Percentiles rank a stretch among this genome's conserved stretches.
phyloP scores from a whole-genome alignment of 2,113 vertebrate genomes.

The Lophochroa leadbeateri region DNA sequence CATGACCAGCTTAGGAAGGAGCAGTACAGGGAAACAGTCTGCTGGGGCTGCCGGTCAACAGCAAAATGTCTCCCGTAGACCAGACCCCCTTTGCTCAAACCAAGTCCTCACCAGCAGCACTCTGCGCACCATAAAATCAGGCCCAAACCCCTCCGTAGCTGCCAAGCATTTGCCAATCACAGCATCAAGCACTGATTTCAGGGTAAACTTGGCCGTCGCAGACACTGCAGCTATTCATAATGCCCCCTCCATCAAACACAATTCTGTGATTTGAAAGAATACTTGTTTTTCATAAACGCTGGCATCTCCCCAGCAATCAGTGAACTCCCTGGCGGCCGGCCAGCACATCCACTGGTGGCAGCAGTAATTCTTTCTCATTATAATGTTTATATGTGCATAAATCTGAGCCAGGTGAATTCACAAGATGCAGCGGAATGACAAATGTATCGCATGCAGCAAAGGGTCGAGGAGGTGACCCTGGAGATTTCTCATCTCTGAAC shows the following conservation, averaged over 20 bases:
- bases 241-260: slow-evolving; percentile 26
- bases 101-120: neutral
- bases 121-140: neutral
- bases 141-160: neutral
- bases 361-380: slow-evolving; percentile 45
- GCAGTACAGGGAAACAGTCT: neutral
- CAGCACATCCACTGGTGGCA: neutral
- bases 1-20: neutral
- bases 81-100: neutral
- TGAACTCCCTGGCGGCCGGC: slow-evolving; percentile 3
- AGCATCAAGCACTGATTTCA: neutral
- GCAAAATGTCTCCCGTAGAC: neutral
- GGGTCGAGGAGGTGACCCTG: neutral
- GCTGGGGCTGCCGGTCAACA: accelerated
- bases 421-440: neutral
- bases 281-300: neutral
- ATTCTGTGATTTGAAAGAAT: slow-evolving; percentile 61
- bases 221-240: slow-evolving; percentile 38
- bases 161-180: neutral
- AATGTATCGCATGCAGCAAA: neutral
- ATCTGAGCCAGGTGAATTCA: slow-evolving; percentile 26
- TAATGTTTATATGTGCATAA: slow-evolving; percentile 1
- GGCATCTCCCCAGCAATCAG: slow-evolving; percentile 26
- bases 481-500: neutral
- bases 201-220: neutral